Evolutionary conservation across 1,140 invertebrate species (phyloP).

Genomic region (Chionoecetes opilio): DNA sequence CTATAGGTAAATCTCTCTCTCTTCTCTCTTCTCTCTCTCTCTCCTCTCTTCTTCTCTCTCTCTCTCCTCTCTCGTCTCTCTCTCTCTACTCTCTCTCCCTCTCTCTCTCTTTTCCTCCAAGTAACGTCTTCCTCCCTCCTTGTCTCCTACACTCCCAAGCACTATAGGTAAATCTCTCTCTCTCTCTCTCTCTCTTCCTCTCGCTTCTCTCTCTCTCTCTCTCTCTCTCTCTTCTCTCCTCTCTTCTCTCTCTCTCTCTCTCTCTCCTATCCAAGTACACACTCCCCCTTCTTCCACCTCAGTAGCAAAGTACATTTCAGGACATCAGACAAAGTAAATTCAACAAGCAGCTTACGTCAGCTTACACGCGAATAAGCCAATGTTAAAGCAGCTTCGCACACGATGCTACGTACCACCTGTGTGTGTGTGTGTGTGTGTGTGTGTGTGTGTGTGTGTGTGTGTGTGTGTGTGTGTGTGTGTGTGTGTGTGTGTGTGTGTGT

Average conservation of each 20-base stretch:
- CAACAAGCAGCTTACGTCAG: background rate
- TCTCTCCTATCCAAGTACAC: background rate
- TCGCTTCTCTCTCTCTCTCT: too few relatives aligned
- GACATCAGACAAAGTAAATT: background rate
- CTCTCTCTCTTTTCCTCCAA: background rate
- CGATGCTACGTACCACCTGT: background rate
- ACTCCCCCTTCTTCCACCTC: too few relatives aligned
- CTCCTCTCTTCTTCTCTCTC: background rate
- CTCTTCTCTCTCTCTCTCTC: too few relatives aligned
- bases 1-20: background rate
- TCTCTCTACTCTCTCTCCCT: background rate
- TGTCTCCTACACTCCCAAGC: background rate
- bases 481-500: too few relatives aligned
- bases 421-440: too few relatives aligned
- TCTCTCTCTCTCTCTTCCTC: too few relatives aligned
- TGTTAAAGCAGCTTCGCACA: background rate
- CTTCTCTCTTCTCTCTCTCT: background rate
- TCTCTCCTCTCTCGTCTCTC: background rate
- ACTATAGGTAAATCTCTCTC: background rate
- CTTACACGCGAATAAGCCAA: conserved; percentile 16
- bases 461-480: too few relatives aligned
- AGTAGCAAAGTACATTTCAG: background rate
- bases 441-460: too few relatives aligned
- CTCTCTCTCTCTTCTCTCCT: too few relatives aligned
- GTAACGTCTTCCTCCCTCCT: background rate